Percentiles rank a stretch among this genome's conserved stretches.
Conservation (phyloP, 1,140 invertebrate species). For the Drosophila lini region DNA sequence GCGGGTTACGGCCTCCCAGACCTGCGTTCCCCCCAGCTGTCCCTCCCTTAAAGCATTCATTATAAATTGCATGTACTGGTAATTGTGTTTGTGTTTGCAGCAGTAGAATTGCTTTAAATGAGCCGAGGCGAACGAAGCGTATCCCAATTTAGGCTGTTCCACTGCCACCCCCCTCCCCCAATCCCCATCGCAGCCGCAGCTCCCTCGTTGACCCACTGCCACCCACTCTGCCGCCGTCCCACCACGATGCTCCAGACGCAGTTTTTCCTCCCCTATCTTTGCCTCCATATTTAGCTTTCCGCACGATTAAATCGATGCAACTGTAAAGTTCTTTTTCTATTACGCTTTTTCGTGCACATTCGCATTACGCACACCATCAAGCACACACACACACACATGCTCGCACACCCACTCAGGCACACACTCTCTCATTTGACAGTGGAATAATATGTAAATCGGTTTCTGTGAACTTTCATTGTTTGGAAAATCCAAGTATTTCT, state of each 20-base stretch:
- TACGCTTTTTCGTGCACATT: constrained; percentile 66
- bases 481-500: neutral
- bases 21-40: neutral
- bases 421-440: constrained; percentile 7
- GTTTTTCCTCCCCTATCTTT: constrained; percentile 21
- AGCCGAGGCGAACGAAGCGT: constrained; percentile 74
- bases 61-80: constrained; percentile 78
- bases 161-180: neutral
- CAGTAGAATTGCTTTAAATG: constrained; percentile 78
- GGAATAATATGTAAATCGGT: constrained; percentile 27
- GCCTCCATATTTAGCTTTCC: constrained; percentile 79
- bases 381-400: constrained; percentile 29
- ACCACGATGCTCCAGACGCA: constrained; percentile 65
- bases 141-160: constrained; percentile 77
- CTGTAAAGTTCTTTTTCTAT: constrained; percentile 83
- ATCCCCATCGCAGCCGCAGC: neutral
- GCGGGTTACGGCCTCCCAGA: constrained; percentile 38
- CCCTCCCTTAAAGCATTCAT: constrained; percentile 58
- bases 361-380: constrained; percentile 60
- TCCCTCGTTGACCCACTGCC: constrained; percentile 31
- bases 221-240: constrained; percentile 1
- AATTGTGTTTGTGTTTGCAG: constrained; percentile 65
- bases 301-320: constrained; percentile 84
- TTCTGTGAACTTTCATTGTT: constrained; percentile 12
- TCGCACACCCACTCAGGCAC: constrained; percentile 10